Evolutionary conservation across 2,113 vertebrate genomes (phyloP).

Genomic region (Istiophorus platypterus): DNA sequence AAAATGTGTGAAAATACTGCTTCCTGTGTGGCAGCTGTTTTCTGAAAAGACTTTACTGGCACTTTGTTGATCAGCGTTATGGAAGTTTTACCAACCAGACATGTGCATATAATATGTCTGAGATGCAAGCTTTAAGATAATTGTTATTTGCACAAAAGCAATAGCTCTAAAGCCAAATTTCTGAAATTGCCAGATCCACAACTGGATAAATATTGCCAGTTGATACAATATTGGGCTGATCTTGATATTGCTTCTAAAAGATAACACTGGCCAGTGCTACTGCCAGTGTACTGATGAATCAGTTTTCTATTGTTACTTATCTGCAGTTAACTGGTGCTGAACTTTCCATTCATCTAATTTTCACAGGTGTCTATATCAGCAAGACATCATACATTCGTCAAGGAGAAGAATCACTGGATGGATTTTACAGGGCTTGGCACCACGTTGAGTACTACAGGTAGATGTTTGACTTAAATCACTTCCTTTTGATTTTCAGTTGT

Average conservation of each 20-base stretch:
- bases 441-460: constrained; percentile 99
- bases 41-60: not conserved
- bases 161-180: not conserved
- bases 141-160: not conserved
- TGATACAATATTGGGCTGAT: too few species aligned
- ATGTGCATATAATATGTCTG: not conserved
- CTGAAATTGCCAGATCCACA: not conserved
- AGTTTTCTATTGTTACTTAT: not conserved
- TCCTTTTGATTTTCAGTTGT: not conserved
- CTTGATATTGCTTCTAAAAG: not conserved
- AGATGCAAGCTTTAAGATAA: not conserved
- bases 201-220: not conserved
- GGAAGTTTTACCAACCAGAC: too few species aligned
- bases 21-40: not conserved
- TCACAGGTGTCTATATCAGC: constrained; percentile 95
- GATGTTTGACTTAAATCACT: not conserved
- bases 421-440: constrained; percentile 98
- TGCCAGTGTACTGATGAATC: too few species aligned
- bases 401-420: constrained; percentile 97
- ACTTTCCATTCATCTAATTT: constrained; percentile 1
- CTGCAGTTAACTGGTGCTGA: not conserved
- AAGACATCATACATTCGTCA: constrained; percentile 97
- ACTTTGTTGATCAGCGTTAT: too few species aligned
- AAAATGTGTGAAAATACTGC: not conserved
- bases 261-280: not conserved